Base-by-base conservation (phyloP, 2,797 vertebrate species). In the Acanthornis magna region DNA sequence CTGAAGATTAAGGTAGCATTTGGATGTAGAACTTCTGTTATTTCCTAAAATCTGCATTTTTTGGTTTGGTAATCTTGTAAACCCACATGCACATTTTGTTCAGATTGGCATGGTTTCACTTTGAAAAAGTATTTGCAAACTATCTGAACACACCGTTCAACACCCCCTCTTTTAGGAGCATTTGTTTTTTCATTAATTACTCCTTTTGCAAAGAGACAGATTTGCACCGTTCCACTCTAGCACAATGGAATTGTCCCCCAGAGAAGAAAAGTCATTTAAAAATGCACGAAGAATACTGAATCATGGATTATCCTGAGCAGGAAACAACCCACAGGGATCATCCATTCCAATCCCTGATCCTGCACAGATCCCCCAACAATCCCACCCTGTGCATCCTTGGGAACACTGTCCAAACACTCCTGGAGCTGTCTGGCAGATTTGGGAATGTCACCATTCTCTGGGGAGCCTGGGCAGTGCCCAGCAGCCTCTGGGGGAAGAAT, bases 321-420 rank as follows among this genome's bases (percentile, higher is more conserved):
- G 26, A 66, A 14, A 11, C 36, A 30, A 50, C 7, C 14, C 51
- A 34, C 51, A 16, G 15, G 36, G 36, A 17, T 21, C 36, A 48
- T 20, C 25, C 19, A 48, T 6, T 5, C 7, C 1, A 2, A 5
- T 2, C 2, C 10, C 50, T 20, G 16, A 2, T 20, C n/a, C 32
- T 25, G 21, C 27, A 20, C 21, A 34, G 48, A 15, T 16, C 2
- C 40, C 30, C 29, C 38, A 23, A 32, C 38, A 78, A 36, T 3
- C 27, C 40, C 51, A 21, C 10, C 15, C 19, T 30, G 10, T 4
- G 4, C 34, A n/a, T 55, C 29, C 19, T 20, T 57, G 60, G 30
- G 7, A 21, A 11, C 1, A 11, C 10, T 57, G 47, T 20, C 16
- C 19, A 42, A 65, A 26, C 3, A 0, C 16, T 34, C 4, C 14